Evolutionary conservation across 2,797 vertebrate species (phyloP).

Genomic region (Thalassophryne amazonica): DNA sequence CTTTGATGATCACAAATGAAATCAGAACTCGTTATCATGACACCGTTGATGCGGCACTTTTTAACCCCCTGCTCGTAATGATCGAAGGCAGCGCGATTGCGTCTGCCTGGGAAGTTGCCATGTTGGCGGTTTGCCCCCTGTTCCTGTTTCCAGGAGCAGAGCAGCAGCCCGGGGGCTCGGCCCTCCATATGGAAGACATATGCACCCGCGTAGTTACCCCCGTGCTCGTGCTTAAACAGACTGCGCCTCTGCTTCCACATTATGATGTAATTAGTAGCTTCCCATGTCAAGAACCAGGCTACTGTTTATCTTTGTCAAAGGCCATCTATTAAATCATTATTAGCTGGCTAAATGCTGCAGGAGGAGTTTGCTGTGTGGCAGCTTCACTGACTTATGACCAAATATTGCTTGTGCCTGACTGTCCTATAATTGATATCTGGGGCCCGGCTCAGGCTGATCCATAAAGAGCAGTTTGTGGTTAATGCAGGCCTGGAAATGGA

Average conservation of each 20-base stretch:
- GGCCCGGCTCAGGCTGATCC: constrained; percentile 39
- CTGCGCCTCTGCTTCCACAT: constrained; percentile 35
- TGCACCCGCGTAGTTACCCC: constrained; percentile 38
- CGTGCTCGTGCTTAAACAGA: constrained; percentile 29
- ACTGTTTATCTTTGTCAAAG: constrained; percentile 58
- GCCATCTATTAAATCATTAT: constrained; percentile 63
- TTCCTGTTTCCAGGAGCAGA: constrained; percentile 34
- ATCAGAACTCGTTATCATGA: constrained; percentile 39
- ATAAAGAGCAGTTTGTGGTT: constrained; percentile 66
- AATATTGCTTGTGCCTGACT: constrained; percentile 50
- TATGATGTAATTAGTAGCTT: constrained; percentile 64
- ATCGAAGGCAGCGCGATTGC: constrained; percentile 33
- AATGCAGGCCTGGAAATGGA: constrained; percentile 42
- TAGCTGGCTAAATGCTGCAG: constrained; percentile 59
- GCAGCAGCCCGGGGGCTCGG: constrained; percentile 21
- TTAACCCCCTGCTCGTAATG: constrained; percentile 12
- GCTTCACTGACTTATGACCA: constrained; percentile 56
- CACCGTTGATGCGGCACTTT: constrained; percentile 10
- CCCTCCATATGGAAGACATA: constrained; percentile 54
- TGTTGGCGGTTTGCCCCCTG: constrained; percentile 11
- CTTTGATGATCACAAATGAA: constrained; percentile 43
- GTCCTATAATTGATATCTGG: constrained; percentile 61
- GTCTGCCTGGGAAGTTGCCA: constrained; percentile 25
- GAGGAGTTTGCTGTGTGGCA: constrained; percentile 45
- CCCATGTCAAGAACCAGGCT: constrained; percentile 47